A percentile compares a stretch with the other conserved stretches of the same genome.
These are phyloP conservation scores for Fragum whitleyi DNA, from an alignment of 2,888 invertebrate species.

Conservation along the genomic window DNA sequence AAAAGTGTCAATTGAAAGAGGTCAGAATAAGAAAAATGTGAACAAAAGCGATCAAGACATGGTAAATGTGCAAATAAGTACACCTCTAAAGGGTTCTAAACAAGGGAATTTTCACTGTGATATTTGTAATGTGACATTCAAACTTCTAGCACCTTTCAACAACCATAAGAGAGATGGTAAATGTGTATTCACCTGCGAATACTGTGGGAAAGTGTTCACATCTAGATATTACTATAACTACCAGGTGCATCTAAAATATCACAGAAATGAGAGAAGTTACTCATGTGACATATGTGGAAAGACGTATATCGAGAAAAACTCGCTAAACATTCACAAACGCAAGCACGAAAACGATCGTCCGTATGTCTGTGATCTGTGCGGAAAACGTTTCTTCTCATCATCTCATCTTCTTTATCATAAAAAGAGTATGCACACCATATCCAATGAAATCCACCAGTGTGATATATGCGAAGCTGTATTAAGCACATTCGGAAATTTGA, in stretches of 20 bases:
- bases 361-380: conserved; percentile 59
- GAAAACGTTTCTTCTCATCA: conserved; percentile 44
- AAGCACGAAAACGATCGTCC: conserved; percentile 51
- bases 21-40: too few species aligned
- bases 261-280: conserved; percentile 39
- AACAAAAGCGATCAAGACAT: too few species aligned
- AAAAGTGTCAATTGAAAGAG: too few species aligned
- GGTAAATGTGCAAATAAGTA: too few species aligned
- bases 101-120: conserved; percentile 41
- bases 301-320: conserved; percentile 43
- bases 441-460: conserved; percentile 40
- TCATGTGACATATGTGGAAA: conserved; percentile 59
- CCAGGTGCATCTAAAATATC: conserved; percentile 55
- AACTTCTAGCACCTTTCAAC: conserved; percentile 41
- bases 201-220: conserved; percentile 59
- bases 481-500: conserved; percentile 43
- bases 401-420: conserved; percentile 46
- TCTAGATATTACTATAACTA: conserved; percentile 46
- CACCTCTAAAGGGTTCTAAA: neutral
- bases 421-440: conserved; percentile 41
- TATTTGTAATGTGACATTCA: conserved; percentile 54
- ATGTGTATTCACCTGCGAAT: conserved; percentile 59
- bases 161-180: conserved; percentile 58
- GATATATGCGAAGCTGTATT: conserved; percentile 52
- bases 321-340: conserved; percentile 56